Evolutionary conservation across 2,797 vertebrate genomes (phyloP).

Genomic region (Sebastes kiyomatsui): DNA sequence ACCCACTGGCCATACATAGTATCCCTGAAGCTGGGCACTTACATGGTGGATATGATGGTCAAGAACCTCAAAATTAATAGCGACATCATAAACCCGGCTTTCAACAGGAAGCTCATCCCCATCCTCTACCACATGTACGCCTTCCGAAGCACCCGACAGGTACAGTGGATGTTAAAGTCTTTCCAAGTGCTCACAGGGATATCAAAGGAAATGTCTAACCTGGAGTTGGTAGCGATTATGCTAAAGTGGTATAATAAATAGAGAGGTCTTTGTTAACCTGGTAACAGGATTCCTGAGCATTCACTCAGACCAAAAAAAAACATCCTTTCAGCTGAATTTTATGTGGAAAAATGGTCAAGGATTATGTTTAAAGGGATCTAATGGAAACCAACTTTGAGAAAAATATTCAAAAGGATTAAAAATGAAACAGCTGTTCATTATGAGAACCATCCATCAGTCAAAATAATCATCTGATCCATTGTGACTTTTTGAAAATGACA

Average conservation of each 20-base stretch:
- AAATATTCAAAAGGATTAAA: not conserved
- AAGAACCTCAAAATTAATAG: slow-evolving; percentile 84
- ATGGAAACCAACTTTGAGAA: not conserved
- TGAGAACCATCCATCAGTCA: not conserved
- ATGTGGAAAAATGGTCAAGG: not conserved
- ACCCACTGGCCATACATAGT: slow-evolving; percentile 83
- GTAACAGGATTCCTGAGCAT: slow-evolving; percentile 31
- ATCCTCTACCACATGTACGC: slow-evolving; percentile 95
- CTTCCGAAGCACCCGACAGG: slow-evolving; percentile 90
- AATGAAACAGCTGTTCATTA: not conserved
- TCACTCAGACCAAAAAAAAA: not conserved
- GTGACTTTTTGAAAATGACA: not conserved
- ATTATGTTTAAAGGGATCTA: not conserved
- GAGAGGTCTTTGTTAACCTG: not conserved
- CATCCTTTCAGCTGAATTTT: slow-evolving; percentile 22
- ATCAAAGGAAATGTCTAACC: not conserved
- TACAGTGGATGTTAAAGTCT: slow-evolving; percentile 48
- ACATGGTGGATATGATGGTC: slow-evolving; percentile 90
- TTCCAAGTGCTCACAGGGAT: not conserved
- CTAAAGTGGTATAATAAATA: not conserved
- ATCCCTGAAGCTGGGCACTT: slow-evolving; percentile 87
- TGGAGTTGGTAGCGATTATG: not conserved
- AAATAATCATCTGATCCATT: not conserved
- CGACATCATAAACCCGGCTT: slow-evolving; percentile 72
- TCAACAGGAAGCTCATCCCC: slow-evolving; percentile 80